phyloP scores from a whole-genome alignment of 1,140 invertebrate genomes.

The Zaprionus davidi region DNA sequence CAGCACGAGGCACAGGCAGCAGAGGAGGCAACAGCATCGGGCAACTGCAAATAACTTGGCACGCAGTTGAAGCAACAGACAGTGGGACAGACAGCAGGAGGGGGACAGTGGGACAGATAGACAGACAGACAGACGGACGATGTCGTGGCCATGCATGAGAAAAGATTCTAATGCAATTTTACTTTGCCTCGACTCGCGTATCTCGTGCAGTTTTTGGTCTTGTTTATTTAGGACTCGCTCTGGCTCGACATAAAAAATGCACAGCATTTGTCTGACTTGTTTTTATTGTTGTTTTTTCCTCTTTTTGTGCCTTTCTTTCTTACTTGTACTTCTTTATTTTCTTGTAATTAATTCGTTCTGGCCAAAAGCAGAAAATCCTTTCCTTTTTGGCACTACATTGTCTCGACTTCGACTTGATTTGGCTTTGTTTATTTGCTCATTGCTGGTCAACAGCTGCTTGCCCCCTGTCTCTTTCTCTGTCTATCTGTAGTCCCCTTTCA shows the following conservation, averaged over 20 bases:
- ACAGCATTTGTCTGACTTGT: constrained; percentile 57
- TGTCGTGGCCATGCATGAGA: constrained; percentile 70
- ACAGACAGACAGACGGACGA: background rate
- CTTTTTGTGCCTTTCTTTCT: constrained; percentile 51
- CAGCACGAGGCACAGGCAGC: background rate
- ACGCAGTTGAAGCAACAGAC: constrained; percentile 49
- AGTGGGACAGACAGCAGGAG: background rate
- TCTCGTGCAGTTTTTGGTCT: constrained; percentile 73
- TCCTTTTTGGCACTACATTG: constrained; percentile 43
- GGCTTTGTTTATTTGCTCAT: constrained; percentile 54
- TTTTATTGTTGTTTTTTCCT: constrained; percentile 49
- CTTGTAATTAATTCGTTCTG: constrained; percentile 69
- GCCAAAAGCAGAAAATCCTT: constrained; percentile 46
- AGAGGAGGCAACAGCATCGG: constrained; percentile 10
- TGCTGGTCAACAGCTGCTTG: constrained; percentile 31
- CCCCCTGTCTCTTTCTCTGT: background rate
- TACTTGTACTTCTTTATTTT: constrained; percentile 43
- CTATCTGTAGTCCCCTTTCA: constrained; percentile 12
- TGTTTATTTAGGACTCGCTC: constrained; percentile 75
- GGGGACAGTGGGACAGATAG: background rate
- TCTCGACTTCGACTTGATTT: constrained; percentile 47
- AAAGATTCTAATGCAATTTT: constrained; percentile 80
- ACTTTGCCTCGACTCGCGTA: constrained; percentile 44
- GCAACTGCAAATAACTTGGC: constrained; percentile 80
- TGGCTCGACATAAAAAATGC: constrained; percentile 67